Conservation (phyloP, 2,888 invertebrate species). For the Xanthia togata region DNA sequence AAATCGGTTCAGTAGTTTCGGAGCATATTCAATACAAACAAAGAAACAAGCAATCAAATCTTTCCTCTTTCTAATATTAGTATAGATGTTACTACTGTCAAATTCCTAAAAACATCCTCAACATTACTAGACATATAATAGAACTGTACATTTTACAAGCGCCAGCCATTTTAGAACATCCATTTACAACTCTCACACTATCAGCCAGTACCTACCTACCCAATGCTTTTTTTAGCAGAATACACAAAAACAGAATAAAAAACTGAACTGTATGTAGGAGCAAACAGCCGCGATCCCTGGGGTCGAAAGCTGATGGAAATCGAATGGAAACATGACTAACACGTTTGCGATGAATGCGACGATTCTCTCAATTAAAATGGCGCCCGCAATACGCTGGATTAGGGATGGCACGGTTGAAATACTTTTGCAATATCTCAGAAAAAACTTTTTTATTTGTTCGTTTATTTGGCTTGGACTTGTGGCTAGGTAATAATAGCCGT, state of each 20-base stretch:
- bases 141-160: not conserved
- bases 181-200: constrained; percentile 32
- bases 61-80: no score
- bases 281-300: constrained; percentile 56
- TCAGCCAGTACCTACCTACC: not conserved
- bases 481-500: no score
- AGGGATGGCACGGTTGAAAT: constrained; percentile 47
- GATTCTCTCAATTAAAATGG: constrained; percentile 71
- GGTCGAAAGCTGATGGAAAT: constrained; percentile 67
- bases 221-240: constrained; percentile 41
- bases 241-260: constrained; percentile 52
- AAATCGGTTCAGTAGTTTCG: no score
- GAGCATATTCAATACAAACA: no score
- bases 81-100: not conserved
- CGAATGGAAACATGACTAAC: constrained; percentile 70
- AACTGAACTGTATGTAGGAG: constrained; percentile 40
- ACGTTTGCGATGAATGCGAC: constrained; percentile 69
- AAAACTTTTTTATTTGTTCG: not conserved
- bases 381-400: constrained; percentile 60
- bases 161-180: constrained; percentile 22
- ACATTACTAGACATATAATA: not conserved
- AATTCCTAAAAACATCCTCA: not conserved
- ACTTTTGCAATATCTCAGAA: not conserved
- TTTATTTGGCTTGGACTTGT: no score
- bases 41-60: no score